Percentiles rank a stretch among this genome's conserved stretches.
Conservation (phyloP, 2,888 invertebrate species). For the Phytoseiulus persimilis region DNA sequence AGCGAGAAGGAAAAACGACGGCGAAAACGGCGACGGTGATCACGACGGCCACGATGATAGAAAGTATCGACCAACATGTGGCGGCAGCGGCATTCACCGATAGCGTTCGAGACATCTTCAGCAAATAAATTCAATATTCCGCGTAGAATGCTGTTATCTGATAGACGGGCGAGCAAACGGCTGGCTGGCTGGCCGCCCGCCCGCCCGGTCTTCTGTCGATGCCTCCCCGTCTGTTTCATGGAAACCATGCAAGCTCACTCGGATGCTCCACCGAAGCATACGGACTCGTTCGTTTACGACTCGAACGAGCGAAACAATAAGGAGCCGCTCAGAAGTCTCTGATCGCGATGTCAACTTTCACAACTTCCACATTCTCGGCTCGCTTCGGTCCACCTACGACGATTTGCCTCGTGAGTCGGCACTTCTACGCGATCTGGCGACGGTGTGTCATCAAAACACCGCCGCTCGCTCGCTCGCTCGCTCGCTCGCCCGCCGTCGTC, state of each 20-base stretch:
- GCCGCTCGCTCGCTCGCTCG: too few relatives aligned
- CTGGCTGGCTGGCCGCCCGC: too few relatives aligned
- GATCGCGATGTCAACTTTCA: background rate
- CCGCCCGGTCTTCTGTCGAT: background rate
- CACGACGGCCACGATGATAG: background rate
- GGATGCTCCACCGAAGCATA: background rate
- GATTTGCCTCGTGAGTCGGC: background rate
- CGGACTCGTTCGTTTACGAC: background rate
- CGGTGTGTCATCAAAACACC: background rate
- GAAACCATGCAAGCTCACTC: background rate
- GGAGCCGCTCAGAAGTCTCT: background rate
- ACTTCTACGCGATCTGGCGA: background rate
- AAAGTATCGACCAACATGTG: background rate
- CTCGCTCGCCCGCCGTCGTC: too few relatives aligned
- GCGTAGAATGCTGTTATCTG: background rate
- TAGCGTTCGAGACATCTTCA: background rate
- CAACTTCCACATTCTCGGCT: background rate
- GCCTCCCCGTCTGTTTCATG: background rate
- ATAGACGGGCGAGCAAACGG: background rate
- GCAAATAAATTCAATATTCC: background rate
- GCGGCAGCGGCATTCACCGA: background rate
- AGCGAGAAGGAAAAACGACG: too few relatives aligned
- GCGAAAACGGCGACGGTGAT: background rate
- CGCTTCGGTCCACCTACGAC: background rate
- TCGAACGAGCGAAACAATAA: background rate